Evolutionary conservation across 2,888 invertebrate species (phyloP).

Genomic region (Trissolcus brochymenae): DNA sequence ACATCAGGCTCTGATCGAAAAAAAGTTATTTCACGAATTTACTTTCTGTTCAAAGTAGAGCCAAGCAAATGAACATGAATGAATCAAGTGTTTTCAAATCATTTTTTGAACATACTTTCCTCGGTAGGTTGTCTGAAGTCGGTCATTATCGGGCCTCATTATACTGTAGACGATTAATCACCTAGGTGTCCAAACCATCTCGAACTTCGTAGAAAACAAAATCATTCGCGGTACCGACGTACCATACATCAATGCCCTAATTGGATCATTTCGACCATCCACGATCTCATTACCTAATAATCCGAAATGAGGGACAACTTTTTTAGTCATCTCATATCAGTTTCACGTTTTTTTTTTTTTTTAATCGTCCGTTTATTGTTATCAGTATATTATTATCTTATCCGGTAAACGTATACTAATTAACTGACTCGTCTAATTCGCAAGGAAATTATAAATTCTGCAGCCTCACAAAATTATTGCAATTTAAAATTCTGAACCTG

Average conservation of each 20-base stretch:
- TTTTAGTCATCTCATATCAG: neutral
- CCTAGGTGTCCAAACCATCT: slow-evolving; percentile 58
- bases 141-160: slow-evolving; percentile 76
- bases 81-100: too few relatives aligned
- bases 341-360: too few relatives aligned
- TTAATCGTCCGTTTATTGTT: too few relatives aligned
- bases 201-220: slow-evolving; percentile 51
- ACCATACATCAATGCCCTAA: slow-evolving; percentile 27
- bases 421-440: slow-evolving; percentile 18
- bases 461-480: slow-evolving; percentile 39
- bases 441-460: slow-evolving; percentile 35
- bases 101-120: too few relatives aligned
- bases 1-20: too few relatives aligned
- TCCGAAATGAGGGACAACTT: slow-evolving; percentile 11
- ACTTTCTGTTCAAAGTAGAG: too few relatives aligned
- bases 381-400: too few relatives aligned
- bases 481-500: slow-evolving; percentile 38
- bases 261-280: slow-evolving; percentile 28
- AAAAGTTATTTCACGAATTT: too few relatives aligned
- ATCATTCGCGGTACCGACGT: slow-evolving; percentile 24
- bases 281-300: slow-evolving; percentile 33
- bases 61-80: too few relatives aligned
- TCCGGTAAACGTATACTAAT: slow-evolving; percentile 23
- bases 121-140: slow-evolving; percentile 68
- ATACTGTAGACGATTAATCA: slow-evolving; percentile 76